These are phyloP conservation scores for Acronicta leporina DNA, from an alignment of 2,888 invertebrate species.

Conservation along the genomic window DNA sequence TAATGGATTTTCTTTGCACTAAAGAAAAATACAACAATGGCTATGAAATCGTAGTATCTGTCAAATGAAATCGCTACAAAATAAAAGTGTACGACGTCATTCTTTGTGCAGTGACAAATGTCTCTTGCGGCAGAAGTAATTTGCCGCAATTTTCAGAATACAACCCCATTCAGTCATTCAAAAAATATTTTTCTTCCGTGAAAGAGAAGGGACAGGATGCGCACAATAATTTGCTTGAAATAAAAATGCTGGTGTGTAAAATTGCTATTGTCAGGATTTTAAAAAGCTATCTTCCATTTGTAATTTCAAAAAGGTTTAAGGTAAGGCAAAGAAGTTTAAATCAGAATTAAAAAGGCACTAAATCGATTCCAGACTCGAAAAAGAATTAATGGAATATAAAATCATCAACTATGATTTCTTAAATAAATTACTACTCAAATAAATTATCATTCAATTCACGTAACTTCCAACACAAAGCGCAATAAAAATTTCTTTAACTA, in stretches of 20 bases:
- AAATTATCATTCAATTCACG: conserved; percentile 37
- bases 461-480: conserved; percentile 43
- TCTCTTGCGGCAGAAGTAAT: conserved; percentile 64
- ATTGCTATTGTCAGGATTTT: conserved; percentile 5
- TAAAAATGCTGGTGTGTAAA: conserved; percentile 6
- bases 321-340: too few relatives aligned
- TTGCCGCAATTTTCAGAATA: conserved; percentile 66
- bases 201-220: conserved; percentile 9
- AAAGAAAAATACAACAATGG: conserved; percentile 70
- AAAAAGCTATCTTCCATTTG: background rate
- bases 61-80: conserved; percentile 71
- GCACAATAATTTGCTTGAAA: conserved; percentile 6
- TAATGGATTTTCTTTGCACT: conserved; percentile 50
- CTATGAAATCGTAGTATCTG: conserved; percentile 67
- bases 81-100: conserved; percentile 61
- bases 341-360: too few relatives aligned
- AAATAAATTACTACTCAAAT: conserved; percentile 31
- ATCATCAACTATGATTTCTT: conserved; percentile 25
- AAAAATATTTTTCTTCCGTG: conserved; percentile 33
- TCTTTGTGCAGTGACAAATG: conserved; percentile 72
- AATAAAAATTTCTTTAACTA: conserved; percentile 37
- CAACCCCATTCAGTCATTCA: conserved; percentile 38
- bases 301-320: too few relatives aligned
- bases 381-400: background rate
- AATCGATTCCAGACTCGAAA: too few relatives aligned